These are phyloP conservation scores for Pinctada fucata DNA, from an alignment of 2,888 invertebrate genomes.

Conservation along the genomic window DNA sequence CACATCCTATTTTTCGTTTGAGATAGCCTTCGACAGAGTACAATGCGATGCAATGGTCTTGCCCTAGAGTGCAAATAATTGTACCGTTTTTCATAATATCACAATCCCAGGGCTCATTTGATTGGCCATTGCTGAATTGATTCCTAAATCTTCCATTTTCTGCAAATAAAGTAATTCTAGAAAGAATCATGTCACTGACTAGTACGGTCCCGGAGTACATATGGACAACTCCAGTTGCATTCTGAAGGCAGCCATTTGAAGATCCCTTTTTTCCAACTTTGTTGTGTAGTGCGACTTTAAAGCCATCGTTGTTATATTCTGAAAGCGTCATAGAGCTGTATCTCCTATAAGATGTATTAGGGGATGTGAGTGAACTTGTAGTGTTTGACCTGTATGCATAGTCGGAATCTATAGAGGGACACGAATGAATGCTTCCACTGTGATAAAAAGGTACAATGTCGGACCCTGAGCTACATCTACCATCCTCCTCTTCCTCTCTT, in stretches of 20 bases:
- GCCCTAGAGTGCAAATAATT: slow-evolving; percentile 60
- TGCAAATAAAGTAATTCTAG: slow-evolving; percentile 51
- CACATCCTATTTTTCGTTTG: slow-evolving; percentile 51
- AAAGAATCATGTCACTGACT: slow-evolving; percentile 63
- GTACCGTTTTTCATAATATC: slow-evolving; percentile 55
- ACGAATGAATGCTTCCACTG: too few relatives aligned
- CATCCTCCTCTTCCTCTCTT: too few relatives aligned
- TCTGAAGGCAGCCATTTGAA: slow-evolving; percentile 38
- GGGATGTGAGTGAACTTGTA: too few relatives aligned
- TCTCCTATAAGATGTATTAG: too few relatives aligned
- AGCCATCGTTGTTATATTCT: not conserved
- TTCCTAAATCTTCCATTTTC: slow-evolving; percentile 44
- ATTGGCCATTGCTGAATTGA: slow-evolving; percentile 41
- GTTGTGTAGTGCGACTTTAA: slow-evolving; percentile 18
- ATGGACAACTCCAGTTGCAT: slow-evolving; percentile 49
- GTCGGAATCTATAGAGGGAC: too few relatives aligned
- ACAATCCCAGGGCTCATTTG: slow-evolving; percentile 62
- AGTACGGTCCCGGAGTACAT: slow-evolving; percentile 53
- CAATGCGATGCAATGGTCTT: slow-evolving; percentile 57
- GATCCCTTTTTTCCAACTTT: slow-evolving; percentile 34
- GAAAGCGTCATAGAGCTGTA: too few relatives aligned
- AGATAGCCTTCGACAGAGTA: slow-evolving; percentile 50
- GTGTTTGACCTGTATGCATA: too few relatives aligned
- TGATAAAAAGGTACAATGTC: too few relatives aligned
- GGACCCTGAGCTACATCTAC: too few relatives aligned